Conservation (phyloP, 92 coral and sea anemone genomes). For the Bergia puertoricense region DNA sequence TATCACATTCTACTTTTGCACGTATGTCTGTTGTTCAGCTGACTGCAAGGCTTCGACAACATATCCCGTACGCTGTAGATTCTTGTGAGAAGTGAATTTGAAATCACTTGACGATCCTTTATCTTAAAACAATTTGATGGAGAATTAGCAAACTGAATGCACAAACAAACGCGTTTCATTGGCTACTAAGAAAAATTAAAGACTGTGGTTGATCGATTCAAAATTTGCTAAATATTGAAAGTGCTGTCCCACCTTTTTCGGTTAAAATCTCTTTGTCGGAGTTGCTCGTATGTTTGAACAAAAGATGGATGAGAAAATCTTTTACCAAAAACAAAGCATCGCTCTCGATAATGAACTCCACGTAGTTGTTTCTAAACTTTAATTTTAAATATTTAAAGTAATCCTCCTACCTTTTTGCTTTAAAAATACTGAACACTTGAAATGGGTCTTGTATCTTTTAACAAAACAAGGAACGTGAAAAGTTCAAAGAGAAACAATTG, state of each 20-base stretch:
- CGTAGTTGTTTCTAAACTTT: not conserved
- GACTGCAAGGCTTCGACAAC: not conserved
- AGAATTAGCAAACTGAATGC: not conserved
- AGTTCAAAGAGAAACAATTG: not conserved
- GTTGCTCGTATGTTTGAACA: conserved; percentile 8
- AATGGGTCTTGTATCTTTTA: not conserved
- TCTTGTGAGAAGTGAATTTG: conserved; percentile 21
- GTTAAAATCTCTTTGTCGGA: conserved; percentile 13
- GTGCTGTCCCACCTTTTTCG: not conserved
- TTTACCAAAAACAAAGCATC: conserved; percentile 7
- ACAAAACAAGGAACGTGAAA: not conserved
- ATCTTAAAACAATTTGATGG: not conserved
- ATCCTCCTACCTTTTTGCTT: not conserved
- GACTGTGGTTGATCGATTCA: conserved; percentile 15
- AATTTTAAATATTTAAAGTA: not conserved
- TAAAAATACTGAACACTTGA: not conserved
- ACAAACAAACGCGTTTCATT: conserved; percentile 17
- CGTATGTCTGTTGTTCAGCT: conserved; percentile 7
- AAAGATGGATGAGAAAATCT: not conserved
- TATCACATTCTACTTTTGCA: not conserved
- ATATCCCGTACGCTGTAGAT: not conserved
- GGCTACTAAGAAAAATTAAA: conserved; percentile 17
- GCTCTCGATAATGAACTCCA: not conserved
- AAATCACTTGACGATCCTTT: not conserved
- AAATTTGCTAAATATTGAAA: conserved; percentile 15